Base-by-base conservation (phyloP, 2,113 vertebrate species). In the Phrynosoma platyrhinos region DNA sequence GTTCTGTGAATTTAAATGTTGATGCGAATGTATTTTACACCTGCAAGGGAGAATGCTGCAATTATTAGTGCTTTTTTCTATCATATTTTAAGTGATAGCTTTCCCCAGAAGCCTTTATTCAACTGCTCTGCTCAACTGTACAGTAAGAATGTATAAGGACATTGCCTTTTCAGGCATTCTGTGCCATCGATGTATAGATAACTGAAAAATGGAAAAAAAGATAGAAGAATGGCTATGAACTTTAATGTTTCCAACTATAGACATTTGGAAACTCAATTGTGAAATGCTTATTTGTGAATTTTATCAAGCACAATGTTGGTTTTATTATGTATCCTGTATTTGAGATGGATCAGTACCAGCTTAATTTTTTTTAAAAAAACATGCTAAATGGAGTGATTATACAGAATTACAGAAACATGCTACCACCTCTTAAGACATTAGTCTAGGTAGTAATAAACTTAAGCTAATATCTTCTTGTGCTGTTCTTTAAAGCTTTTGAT, bases 11-110 rank as follows among this genome's bases (percentile, higher is more conserved):
- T 89, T 88, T 32, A 58, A n/a, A 42, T 82, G 42, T 55, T 23
- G 5, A 53, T 53, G 68, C 69, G 87, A 88, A 83, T 94, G 92
- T 93, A 92, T 90, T 91, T 93, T 91, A 91, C 92, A 85, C 92
- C 84, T 79, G 88, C 88, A 93, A 87, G 91, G 87, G 88, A 90
- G 84, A 62, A 89, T 89, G 83, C 30, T 83, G 89, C 92, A 87
- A 90, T 89, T 87, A 86, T 91, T 89, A 90, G 85, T 83, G 64
- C 58, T 91, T 42, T 91, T 88, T 79, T 71, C 76, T 52, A 6
- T 88, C 72, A 84, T 82, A 84, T 78, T 90, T 91, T 90, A 86
- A 88, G 52, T 84, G 90, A 91, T 82, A 81, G 82, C 83, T 40
- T 36, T 90, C 92, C 69, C 75, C 30, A 82, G 89, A 88, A 32